These are phyloP conservation scores for Epirrita christyi DNA, from an alignment of 2,888 invertebrate genomes.

Conservation along the genomic window DNA sequence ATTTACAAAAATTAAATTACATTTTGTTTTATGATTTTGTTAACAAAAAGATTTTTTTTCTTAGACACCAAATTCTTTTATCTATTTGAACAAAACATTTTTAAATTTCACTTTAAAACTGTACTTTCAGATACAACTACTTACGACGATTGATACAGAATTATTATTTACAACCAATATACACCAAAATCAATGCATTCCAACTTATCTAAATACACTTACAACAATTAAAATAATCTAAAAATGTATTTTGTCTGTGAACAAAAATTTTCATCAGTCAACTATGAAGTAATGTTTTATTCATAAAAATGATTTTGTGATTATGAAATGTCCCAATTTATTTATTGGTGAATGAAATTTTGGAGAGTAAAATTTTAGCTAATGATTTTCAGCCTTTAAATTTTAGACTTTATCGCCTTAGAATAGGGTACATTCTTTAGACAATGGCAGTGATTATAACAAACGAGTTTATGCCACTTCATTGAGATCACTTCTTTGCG, in stretches of 20 bases:
- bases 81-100: not conserved
- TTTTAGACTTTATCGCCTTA: constrained; percentile 46
- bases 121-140: not conserved
- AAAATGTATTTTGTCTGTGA: constrained; percentile 13
- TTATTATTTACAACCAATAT: constrained; percentile 83
- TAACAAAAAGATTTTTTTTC: constrained; percentile 15
- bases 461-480: constrained; percentile 51
- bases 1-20: constrained; percentile 30
- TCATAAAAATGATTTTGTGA: constrained; percentile 1
- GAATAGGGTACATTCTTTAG: constrained; percentile 55
- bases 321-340: not conserved
- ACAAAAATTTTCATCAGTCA: constrained; percentile 21
- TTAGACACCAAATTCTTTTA: not conserved
- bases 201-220: constrained; percentile 41
- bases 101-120: constrained; percentile 1
- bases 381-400: constrained; percentile 51
- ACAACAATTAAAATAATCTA: constrained; percentile 40
- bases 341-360: not conserved
- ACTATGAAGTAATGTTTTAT: constrained; percentile 2
- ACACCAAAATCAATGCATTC: constrained; percentile 54
- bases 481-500: constrained; percentile 78
- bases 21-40: constrained; percentile 23
- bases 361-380: not conserved
- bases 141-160: constrained; percentile 52
- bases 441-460: constrained; percentile 66